These are phyloP conservation scores for Progne subis DNA, from an alignment of 2,113 vertebrate genomes.

Conservation along the genomic window DNA sequence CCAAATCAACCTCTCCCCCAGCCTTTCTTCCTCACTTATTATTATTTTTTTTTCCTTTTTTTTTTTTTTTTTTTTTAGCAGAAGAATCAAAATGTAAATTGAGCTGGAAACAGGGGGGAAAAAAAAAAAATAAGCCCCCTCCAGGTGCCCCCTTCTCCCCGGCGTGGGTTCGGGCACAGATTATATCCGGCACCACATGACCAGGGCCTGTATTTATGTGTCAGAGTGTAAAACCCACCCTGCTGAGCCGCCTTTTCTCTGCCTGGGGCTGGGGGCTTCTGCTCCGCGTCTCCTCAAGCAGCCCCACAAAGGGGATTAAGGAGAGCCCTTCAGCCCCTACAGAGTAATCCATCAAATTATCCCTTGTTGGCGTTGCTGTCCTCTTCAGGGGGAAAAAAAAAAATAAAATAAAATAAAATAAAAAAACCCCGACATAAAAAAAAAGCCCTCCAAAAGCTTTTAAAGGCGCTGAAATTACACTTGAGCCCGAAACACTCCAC, in stretches of 20 bases:
- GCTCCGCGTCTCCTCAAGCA: slow-evolving; percentile 68
- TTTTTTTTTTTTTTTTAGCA: neutral
- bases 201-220: slow-evolving; percentile 70
- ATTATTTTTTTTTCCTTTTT: neutral
- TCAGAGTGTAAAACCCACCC: slow-evolving; percentile 62
- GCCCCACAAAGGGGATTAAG: slow-evolving; percentile 82
- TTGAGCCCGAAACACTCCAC: slow-evolving; percentile 70
- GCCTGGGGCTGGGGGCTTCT: slow-evolving; percentile 71
- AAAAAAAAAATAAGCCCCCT: neutral
- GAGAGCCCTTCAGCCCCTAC: slow-evolving; percentile 72
- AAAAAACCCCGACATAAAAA: neutral
- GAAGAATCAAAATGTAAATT: slow-evolving; percentile 67
- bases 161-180: slow-evolving; percentile 22
- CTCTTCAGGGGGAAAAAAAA: neutral
- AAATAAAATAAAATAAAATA: neutral
- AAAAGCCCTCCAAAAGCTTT: slow-evolving; percentile 28
- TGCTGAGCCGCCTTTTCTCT: slow-evolving; percentile 80
- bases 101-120: neutral
- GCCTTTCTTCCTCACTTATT: neutral
- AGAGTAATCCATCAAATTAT: slow-evolving; percentile 83
- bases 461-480: slow-evolving; percentile 68
- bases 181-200: slow-evolving; percentile 56
- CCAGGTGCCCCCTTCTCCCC: slow-evolving; percentile 21
- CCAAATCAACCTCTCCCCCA: neutral
- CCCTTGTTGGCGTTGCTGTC: slow-evolving; percentile 70